Conservation (phyloP, 2,888 invertebrate species). For the Trachelus iudaicus region DNA sequence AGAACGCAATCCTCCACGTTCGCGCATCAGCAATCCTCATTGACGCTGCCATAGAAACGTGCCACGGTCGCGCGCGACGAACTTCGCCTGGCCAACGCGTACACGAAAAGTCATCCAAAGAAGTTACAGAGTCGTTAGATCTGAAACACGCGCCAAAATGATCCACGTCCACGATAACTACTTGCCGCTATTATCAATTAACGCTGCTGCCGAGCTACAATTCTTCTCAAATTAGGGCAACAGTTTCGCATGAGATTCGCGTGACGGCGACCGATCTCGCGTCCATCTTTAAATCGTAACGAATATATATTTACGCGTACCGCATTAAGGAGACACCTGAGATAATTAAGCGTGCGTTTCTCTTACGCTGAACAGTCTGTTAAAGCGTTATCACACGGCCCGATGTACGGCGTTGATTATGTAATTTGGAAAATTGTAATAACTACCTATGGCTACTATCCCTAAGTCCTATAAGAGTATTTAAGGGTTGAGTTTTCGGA, state of each 20-base stretch:
- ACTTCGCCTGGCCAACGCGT: background rate
- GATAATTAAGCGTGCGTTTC: no score
- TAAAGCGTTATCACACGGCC: no score
- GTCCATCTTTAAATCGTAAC: slow-evolving; percentile 5
- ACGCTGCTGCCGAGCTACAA: no score
- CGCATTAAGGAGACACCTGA: no score
- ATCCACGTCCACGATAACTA: no score
- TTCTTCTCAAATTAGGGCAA: background rate
- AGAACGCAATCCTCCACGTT: background rate
- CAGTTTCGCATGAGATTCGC: slow-evolving; percentile 11
- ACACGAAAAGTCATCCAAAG: background rate
- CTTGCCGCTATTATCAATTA: no score
- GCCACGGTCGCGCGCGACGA: slow-evolving; percentile 25
- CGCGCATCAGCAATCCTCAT: slow-evolving; percentile 30
- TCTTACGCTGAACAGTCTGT: no score
- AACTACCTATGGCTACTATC: no score
- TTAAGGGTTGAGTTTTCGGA: no score
- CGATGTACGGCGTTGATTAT: no score
- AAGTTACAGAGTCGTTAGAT: background rate
- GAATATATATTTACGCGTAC: background rate
- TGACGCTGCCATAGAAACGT: slow-evolving; percentile 54
- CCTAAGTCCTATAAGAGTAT: no score
- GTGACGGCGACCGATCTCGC: slow-evolving; percentile 27
- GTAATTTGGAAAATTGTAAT: no score
- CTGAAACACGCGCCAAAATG: background rate